Percentiles rank a stretch among this genome's conserved stretches.
Conservation (phyloP, 2,797 vertebrate species). For the Lithobates pipiens region DNA sequence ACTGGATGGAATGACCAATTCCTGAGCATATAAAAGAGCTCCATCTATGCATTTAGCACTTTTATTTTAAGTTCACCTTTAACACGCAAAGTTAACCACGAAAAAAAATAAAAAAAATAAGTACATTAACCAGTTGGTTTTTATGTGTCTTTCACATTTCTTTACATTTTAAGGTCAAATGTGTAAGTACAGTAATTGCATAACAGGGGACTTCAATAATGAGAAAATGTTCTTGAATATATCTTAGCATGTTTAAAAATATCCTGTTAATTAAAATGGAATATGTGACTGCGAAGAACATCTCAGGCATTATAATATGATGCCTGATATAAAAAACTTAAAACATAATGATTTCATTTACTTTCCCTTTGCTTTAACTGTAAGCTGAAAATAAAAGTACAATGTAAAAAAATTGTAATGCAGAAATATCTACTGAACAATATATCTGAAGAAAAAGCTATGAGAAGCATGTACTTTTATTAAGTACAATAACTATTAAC, state of each 20-base stretch:
- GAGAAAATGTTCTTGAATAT: not conserved
- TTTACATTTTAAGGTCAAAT: too few species aligned
- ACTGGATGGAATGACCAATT: too few species aligned
- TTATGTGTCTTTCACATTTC: too few species aligned
- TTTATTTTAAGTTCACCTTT: not conserved
- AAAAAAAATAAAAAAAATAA: too few species aligned
- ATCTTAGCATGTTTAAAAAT: not conserved
- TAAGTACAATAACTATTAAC: not conserved
- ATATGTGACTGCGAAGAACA: not conserved
- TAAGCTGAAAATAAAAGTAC: not conserved
- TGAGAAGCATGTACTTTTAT: not conserved
- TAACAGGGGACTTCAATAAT: not conserved
- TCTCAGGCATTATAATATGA: not conserved
- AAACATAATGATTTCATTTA: not conserved
- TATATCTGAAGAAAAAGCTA: not conserved
- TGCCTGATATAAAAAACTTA: not conserved
- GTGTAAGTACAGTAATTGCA: not conserved
- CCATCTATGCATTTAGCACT: not conserved
- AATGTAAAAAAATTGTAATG: not conserved
- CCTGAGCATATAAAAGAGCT: too few species aligned
- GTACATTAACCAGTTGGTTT: not conserved
- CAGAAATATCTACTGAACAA: not conserved
- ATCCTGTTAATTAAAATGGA: conserved; percentile 30
- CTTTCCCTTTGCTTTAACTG: conserved; percentile 11
- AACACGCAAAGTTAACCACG: too few species aligned